Base-by-base conservation (phyloP, 92 coral and sea anemone genomes). In the Heliopora coerulea region DNA sequence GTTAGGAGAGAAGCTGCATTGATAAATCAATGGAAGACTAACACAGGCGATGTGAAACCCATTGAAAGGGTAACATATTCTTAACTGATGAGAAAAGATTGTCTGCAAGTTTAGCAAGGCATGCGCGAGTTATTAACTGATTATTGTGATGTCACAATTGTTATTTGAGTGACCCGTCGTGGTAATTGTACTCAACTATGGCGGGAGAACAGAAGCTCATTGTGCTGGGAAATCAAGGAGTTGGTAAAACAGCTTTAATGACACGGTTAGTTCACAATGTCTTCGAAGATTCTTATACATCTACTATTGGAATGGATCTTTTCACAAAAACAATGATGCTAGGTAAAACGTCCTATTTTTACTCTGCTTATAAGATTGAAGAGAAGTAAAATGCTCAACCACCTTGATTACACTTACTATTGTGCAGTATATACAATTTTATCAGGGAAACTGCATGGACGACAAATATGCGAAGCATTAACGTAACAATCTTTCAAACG, bases 261-360 rank as follows among this genome's bases (percentile, higher is more conserved):
- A 82, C 87, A 58, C 81, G 96, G 54, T 87, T 95, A 48, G 83
- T 88, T 59, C 87, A 90, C 74, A 88, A 85, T 58, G 83, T 88
- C 1, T 95, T 77, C 65, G 99, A 95, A 54, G 95, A 95, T 19
- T 86, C 80, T 37, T 86, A 95, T 68, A 88, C 78, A 59, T 88
- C 99, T 9, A 95, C 99, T 14, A 88, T 95, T 72, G 99, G 99
- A 40, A 86, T 95, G 57, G 99, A 95, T 50, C 88, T 90, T 67
- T 85, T 90, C 73, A 89, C 99, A 35, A 90, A 86, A 78, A 88
- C 93, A 1, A 34, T 88, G 42, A 66, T 84, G 34, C 66, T 90
- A 19, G 90, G 99, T 95, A 66, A 78, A 25, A 25, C 32, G 19
- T 67, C 20, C 32, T 40, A 12, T 65, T 12, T 12, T 8, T 27